phyloP scores from a whole-genome alignment of 1,140 invertebrate genomes.

The Ctenoplectra terminalis region DNA sequence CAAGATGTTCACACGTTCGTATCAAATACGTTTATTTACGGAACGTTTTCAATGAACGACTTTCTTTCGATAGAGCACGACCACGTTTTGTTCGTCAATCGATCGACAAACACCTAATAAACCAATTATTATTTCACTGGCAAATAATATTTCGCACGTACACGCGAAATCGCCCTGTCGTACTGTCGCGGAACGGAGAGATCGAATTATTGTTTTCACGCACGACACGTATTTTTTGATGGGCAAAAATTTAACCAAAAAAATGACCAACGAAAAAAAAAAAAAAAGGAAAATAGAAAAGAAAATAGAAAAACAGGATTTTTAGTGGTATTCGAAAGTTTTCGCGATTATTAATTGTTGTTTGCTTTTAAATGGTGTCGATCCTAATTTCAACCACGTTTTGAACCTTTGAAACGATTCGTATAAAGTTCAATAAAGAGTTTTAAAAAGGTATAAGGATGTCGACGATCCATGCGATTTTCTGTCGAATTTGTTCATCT shows the following conservation, averaged over 20 bases:
- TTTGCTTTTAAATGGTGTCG: not conserved
- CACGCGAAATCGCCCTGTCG: conserved; percentile 16
- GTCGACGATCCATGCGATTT: not conserved
- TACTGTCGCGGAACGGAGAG: conserved; percentile 1
- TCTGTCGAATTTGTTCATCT: not conserved
- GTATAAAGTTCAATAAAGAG: not conserved
- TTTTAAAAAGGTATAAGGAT: conserved; percentile 6
- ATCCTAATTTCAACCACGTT: too few relatives aligned
- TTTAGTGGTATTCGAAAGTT: not conserved
- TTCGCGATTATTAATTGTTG: not conserved
- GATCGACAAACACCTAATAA: conserved; percentile 30
- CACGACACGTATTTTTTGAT: conserved; percentile 31
- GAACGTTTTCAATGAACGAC: conserved; percentile 11
- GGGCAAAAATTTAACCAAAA: not conserved
- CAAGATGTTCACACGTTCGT: not conserved
- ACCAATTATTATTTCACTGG: conserved; percentile 41
- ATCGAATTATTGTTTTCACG: conserved; percentile 45
- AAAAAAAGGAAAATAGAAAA: not conserved
- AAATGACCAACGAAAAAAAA: not conserved
- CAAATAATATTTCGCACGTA: conserved; percentile 28
- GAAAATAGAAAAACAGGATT: not conserved
- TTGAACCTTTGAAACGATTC: not conserved
- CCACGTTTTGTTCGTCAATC: conserved; percentile 1
- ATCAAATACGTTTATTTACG: not conserved
- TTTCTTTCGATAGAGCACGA: conserved; percentile 2